Evolutionary conservation across 1,140 invertebrate species (phyloP).

Genomic region (Gryllus bimaculatus): DNA sequence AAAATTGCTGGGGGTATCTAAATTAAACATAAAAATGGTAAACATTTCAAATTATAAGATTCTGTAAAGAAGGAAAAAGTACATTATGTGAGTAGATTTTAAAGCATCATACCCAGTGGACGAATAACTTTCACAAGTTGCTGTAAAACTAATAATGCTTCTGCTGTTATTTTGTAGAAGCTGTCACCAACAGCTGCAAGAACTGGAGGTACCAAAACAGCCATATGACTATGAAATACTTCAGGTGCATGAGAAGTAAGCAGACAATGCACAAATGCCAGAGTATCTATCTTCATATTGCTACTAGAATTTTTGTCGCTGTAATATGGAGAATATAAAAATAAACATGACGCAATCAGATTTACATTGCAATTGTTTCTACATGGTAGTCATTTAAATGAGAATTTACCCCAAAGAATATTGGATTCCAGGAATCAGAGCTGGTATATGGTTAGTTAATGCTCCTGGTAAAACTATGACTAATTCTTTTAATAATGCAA

Average conservation of each 20-base stretch:
- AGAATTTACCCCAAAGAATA: constrained; percentile 64
- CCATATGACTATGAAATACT: constrained; percentile 71
- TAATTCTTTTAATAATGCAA: constrained; percentile 82
- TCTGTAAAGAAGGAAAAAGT: neutral
- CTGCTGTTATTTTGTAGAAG: constrained; percentile 97
- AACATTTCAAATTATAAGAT: neutral
- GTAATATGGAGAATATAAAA: constrained; percentile 20
- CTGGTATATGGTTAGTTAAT: constrained; percentile 71
- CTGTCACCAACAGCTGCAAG: constrained; percentile 82
- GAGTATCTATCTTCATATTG: constrained; percentile 97
- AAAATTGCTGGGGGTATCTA: constrained; percentile 40
- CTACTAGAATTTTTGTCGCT: constrained; percentile 91
- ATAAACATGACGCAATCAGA: too few species aligned
- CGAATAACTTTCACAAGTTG: constrained; percentile 90
- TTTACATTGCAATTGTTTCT: too few species aligned
- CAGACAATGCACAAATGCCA: constrained; percentile 85
- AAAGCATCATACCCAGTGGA: constrained; percentile 55
- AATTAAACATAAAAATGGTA: neutral
- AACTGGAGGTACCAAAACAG: constrained; percentile 75
- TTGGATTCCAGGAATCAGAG: constrained; percentile 81
- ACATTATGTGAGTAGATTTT: neutral
- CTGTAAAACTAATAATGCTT: constrained; percentile 85
- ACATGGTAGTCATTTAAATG: too few species aligned
- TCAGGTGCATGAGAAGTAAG: constrained; percentile 72
- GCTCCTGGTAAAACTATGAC: constrained; percentile 82